These are phyloP conservation scores for Musca vetustissima DNA, from an alignment of 1,140 invertebrate genomes.

Conservation along the genomic window DNA sequence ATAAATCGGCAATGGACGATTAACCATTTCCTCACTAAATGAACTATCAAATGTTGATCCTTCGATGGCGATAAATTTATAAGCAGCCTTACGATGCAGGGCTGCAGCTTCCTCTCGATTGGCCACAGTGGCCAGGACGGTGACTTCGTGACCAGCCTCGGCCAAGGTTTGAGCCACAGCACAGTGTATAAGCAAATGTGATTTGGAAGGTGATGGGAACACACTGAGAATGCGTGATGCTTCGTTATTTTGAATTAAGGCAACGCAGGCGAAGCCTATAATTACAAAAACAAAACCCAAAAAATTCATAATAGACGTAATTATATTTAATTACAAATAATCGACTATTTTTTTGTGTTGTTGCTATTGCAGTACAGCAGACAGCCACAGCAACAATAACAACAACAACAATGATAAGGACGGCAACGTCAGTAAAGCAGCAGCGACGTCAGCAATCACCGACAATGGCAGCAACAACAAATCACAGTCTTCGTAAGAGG, in stretches of 20 bases:
- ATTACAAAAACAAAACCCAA: neutral
- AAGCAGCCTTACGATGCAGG: neutral
- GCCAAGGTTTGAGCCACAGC: conserved; percentile 33
- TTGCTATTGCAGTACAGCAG: too few relatives aligned
- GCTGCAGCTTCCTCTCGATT: neutral
- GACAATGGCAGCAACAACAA: too few relatives aligned
- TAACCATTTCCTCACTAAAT: neutral
- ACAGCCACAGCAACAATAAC: too few relatives aligned
- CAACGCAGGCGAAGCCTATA: neutral
- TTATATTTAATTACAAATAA: too few relatives aligned
- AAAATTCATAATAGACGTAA: neutral
- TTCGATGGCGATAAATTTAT: conserved; percentile 18
- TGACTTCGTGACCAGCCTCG: conserved; percentile 38
- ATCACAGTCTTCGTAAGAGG: too few relatives aligned
- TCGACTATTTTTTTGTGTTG: too few relatives aligned
- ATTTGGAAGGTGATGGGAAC: conserved; percentile 36
- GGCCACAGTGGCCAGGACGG: conserved; percentile 23
- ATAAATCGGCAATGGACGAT: conserved; percentile 10
- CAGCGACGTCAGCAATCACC: too few relatives aligned
- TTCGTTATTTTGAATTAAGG: neutral
- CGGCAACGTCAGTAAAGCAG: too few relatives aligned
- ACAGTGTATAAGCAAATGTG: conserved; percentile 34
- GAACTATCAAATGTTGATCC: neutral
- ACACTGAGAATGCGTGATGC: conserved; percentile 35
- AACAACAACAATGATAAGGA: too few relatives aligned